phyloP scores from a whole-genome alignment of 2,888 invertebrate genomes.

The Artemia sp. region DNA sequence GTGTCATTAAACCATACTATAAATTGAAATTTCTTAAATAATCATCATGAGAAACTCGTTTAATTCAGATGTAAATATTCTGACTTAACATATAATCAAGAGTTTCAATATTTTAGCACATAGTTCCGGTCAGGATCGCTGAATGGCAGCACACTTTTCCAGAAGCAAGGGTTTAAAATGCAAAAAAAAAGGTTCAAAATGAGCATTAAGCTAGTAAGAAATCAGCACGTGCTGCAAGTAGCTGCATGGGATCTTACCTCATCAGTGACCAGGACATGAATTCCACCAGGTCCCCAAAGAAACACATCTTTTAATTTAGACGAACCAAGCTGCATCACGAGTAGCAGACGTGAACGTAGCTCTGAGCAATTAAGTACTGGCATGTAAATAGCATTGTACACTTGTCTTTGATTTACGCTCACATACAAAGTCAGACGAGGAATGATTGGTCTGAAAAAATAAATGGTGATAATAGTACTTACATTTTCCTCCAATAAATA shows the following conservation, averaged over 20 bases:
- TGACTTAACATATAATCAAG: too few relatives aligned
- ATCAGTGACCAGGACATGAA: constrained; percentile 64
- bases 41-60: too few relatives aligned
- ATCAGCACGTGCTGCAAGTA: background rate
- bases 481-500: background rate
- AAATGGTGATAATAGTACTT: constrained; percentile 21
- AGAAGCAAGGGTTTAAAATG: too few relatives aligned
- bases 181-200: too few relatives aligned
- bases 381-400: constrained; percentile 66
- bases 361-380: constrained; percentile 48
- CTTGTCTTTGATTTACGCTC: constrained; percentile 44
- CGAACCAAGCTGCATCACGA: constrained; percentile 38
- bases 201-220: too few relatives aligned
- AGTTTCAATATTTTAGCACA: too few relatives aligned
- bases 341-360: constrained; percentile 45
- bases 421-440: constrained; percentile 71
- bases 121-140: too few relatives aligned
- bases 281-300: constrained; percentile 63
- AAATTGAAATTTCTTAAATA: too few relatives aligned
- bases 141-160: too few relatives aligned
- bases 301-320: constrained; percentile 43
- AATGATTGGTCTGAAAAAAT: constrained; percentile 41
- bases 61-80: too few relatives aligned
- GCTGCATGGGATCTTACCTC: constrained; percentile 42
- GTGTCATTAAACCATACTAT: too few relatives aligned